Evolutionary conservation across 2,797 vertebrate genomes (phyloP), one percentile per base, ranked within the genome.

Genomic region (Lates japonicus): DNA sequence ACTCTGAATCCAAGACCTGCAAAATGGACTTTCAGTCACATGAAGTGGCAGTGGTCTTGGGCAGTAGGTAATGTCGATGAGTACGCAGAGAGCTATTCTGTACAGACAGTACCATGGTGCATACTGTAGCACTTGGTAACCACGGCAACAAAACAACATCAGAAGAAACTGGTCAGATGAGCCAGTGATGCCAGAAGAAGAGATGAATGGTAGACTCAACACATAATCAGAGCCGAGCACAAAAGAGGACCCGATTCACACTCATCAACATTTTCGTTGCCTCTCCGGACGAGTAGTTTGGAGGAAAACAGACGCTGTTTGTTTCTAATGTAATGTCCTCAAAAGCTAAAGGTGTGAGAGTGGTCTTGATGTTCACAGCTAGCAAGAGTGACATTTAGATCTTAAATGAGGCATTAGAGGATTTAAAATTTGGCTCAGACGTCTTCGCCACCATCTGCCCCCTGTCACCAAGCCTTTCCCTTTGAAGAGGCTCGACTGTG

Each of bases 101-200:
- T 88, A 83, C 87, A 88, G 74, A 88, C 91, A 76, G 87, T 91
- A 92, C 89, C 83, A 80, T 72, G 88, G 89, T 84, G 83, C 90
- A 93, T 93, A 94, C 88, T 92, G 93, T 93, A 92, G 92, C 90
- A 88, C 88, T 91, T 79, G 88, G 96, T 96, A 93, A 93, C 96
- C 95, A 95, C 93, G 92, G 95, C 94, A 96, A 96, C 95, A 93
- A 94, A 93, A 96, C 93, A 95, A 94, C 95, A 95, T 96, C 94
- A 94, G 93, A 93, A 91, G 87, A 92, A 92, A 87, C 88, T 92
- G 93, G 93, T 94, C 92, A 94, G 91, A 94, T 93, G 91, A 94
- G 87, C 88, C 84, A 66, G 71, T 89, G 90, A 92, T 91, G 90
- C 88, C 88, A 84, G 78, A 87, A 92, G 88, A 89, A 69, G 85